Percentiles rank a stretch among this genome's conserved stretches.
Conservation (phyloP, 1,140 invertebrate species). For the Brachionus rubens region DNA sequence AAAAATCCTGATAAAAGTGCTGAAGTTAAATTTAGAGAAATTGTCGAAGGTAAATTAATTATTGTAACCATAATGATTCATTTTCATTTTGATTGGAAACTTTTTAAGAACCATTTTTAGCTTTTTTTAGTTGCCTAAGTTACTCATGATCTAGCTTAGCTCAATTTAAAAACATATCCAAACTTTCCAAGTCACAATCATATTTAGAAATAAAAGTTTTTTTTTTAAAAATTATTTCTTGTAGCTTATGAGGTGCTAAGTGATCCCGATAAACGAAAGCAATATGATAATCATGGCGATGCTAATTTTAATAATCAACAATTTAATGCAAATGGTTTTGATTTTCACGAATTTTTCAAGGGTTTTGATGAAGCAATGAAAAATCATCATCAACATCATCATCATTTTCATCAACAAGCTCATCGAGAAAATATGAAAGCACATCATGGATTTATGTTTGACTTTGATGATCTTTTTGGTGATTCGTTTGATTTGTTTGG, state of each 20-base stretch:
- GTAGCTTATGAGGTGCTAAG: slow-evolving; percentile 40
- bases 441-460: slow-evolving; percentile 36
- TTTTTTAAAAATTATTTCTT: no score
- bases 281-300: slow-evolving; percentile 3
- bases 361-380: slow-evolving; percentile 32
- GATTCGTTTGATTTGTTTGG: slow-evolving; percentile 37
- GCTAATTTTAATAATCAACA: neutral
- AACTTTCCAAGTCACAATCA: no score
- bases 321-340: slow-evolving; percentile 21
- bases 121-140: no score
- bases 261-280: slow-evolving; percentile 25
- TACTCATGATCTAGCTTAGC: no score
- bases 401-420: slow-evolving; percentile 4
- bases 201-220: no score
- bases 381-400: slow-evolving; percentile 38
- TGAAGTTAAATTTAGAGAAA: slow-evolving; percentile 41
- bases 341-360: slow-evolving; percentile 38
- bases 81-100: no score
- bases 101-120: no score
- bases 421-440: slow-evolving; percentile 24
- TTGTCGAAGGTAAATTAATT: slow-evolving; percentile 22
- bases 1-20: slow-evolving; percentile 45
- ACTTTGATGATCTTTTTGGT: slow-evolving; percentile 44
- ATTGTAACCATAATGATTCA: no score
- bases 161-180: no score